phyloP scores from a whole-genome alignment of 2,888 invertebrate species.

The Cheilosia scutellata region DNA sequence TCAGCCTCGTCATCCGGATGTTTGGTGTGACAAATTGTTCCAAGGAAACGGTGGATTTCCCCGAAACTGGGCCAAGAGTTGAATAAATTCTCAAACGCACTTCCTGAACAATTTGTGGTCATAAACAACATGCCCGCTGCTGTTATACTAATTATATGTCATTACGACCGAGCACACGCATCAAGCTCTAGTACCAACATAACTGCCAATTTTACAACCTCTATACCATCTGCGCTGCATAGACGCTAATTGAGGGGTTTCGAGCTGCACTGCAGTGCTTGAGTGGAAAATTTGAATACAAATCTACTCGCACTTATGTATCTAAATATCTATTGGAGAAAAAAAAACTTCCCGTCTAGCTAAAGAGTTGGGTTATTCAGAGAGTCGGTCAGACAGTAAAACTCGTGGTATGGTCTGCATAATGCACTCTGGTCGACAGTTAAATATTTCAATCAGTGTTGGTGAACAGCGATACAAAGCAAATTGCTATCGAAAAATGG shows the following conservation, averaged over 20 bases:
- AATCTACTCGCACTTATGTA: not conserved
- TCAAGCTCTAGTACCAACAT: not conserved
- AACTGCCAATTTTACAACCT: constrained; percentile 26
- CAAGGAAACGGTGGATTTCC: not conserved
- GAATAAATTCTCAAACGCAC: constrained; percentile 38
- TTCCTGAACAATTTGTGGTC: constrained; percentile 38
- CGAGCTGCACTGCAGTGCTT: not conserved
- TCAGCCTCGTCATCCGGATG: not conserved
- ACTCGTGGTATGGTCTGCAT: too few relatives aligned
- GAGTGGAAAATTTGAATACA: constrained; percentile 1
- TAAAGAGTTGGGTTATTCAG: not conserved
- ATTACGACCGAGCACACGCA: constrained; percentile 39
- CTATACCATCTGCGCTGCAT: constrained; percentile 7
- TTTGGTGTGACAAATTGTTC: not conserved
- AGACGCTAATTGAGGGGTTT: constrained; percentile 29
- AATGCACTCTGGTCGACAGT: not conserved
- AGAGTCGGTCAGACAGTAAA: not conserved
- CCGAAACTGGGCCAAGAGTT: constrained; percentile 21
- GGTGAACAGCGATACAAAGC: constrained; percentile 10
- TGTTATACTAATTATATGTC: constrained; percentile 27
- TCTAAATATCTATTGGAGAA: not conserved
- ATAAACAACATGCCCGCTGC: constrained; percentile 14
- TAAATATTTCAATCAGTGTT: constrained; percentile 22
- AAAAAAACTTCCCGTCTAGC: constrained; percentile 9
- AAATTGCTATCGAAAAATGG: not conserved